Percentiles rank a stretch among this genome's conserved stretches.
These are phyloP conservation scores for Bibio marci DNA, from an alignment of 2,888 invertebrate species.

Conservation along the genomic window DNA sequence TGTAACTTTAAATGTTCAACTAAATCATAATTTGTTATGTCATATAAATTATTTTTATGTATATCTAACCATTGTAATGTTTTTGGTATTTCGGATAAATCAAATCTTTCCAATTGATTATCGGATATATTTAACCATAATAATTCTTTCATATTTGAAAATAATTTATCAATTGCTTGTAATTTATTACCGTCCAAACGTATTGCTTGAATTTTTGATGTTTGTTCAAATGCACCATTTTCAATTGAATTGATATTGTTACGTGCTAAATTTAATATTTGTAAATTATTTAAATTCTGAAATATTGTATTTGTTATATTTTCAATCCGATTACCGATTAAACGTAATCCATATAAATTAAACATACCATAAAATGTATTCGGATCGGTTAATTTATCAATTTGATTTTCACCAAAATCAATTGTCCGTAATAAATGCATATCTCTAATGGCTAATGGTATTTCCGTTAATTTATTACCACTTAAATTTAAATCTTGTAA, in stretches of 20 bases:
- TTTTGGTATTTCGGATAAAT: constrained; percentile 67
- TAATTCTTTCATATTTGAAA: constrained; percentile 64
- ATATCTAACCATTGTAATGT: constrained; percentile 78
- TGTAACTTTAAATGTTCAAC: constrained; percentile 57
- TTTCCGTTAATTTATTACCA: constrained; percentile 63
- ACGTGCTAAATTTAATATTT: constrained; percentile 74
- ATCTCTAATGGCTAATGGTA: constrained; percentile 67
- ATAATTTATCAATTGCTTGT: constrained; percentile 65
- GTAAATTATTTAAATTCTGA: constrained; percentile 59
- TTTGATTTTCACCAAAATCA: constrained; percentile 81
- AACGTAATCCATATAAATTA: constrained; percentile 69
- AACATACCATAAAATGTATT: constrained; percentile 69
- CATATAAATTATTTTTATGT: constrained; percentile 68
- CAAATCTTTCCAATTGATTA: constrained; percentile 77
- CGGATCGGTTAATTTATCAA: constrained; percentile 54
- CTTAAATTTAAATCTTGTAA: constrained; percentile 81
- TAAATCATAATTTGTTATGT: constrained; percentile 56
- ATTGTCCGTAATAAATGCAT: constrained; percentile 74
- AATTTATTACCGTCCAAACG: constrained; percentile 73
- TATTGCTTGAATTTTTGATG: constrained; percentile 67
- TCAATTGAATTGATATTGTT: constrained; percentile 67
- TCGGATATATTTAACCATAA: constrained; percentile 84
- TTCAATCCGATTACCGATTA: constrained; percentile 76
- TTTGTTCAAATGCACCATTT: constrained; percentile 62
- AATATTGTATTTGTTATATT: constrained; percentile 68